Conservation (phyloP, 2,888 invertebrate species). For the Diaphora mendica region DNA sequence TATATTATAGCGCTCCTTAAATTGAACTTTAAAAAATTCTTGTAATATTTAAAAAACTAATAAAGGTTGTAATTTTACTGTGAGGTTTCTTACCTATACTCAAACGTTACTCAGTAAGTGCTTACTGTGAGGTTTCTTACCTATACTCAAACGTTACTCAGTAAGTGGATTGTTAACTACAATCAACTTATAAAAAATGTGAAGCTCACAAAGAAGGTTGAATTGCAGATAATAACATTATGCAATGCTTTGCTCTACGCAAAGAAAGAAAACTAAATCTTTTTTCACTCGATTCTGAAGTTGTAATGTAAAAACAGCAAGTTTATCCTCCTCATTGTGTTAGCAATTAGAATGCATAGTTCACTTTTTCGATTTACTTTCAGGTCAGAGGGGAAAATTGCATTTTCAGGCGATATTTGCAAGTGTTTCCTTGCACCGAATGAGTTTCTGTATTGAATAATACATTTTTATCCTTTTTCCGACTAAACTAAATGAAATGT, state of each 20-base stretch:
- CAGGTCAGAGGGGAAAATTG: slow-evolving; percentile 54
- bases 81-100: not conserved
- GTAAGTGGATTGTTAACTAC: not conserved
- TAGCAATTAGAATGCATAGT: slow-evolving; percentile 67
- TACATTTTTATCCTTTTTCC: slow-evolving; percentile 2
- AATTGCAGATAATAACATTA: not conserved
- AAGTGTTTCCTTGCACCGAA: slow-evolving; percentile 29
- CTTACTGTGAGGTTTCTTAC: not conserved
- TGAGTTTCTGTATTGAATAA: slow-evolving; percentile 36
- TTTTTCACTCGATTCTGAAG: not conserved
- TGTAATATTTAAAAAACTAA: not conserved
- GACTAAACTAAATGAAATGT: not conserved
- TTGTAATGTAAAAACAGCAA: slow-evolving; percentile 16
- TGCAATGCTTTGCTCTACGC: no score
- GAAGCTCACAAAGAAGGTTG: not conserved
- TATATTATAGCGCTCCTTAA: no score
- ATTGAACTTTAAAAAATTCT: no score
- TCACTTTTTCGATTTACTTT: slow-evolving; percentile 55
- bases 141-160: not conserved
- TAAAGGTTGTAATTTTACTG: not conserved
- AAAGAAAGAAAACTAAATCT: not conserved
- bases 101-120: not conserved
- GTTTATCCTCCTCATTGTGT: slow-evolving; percentile 53
- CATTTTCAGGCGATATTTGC: slow-evolving; percentile 52
- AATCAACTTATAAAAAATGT: not conserved